Evolutionary conservation across 2,797 vertebrate species (phyloP), one percentile per base, ranked within the genome.

Genomic region (Selene dorsalis): DNA sequence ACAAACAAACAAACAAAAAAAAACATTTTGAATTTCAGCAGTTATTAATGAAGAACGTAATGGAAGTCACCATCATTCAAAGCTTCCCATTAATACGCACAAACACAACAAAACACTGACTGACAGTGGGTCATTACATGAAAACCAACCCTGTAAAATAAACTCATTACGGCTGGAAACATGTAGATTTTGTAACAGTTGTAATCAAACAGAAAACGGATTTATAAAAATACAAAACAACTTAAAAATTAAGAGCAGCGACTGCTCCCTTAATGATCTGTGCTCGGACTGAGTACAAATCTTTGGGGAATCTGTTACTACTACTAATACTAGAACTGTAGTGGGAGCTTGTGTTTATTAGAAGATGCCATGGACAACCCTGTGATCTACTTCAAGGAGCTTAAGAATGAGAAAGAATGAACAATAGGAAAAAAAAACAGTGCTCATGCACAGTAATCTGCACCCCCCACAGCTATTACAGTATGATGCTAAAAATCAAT

Each of bases 201-300:
- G n/a, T 12, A 39, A 65, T 43, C 4, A 17, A 18, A 63, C 32
- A 35, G 32, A 35, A 71, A 58, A 48, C 64, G 69, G 53, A 75
- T 79, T 41, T 55, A 80, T 14, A 4, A 71, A 80, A 14, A 66
- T 80, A 73, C 75, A 75, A 71, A n/a, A n/a, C 9, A 73, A 30
- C 5, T 30, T 30, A 22, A 9, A 17, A 32, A 81, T 84, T 69
- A 86, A 80, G 84, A 80, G 82, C 69, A 70, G 68, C 59, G 75
- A 87, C 76, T 86, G 80, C 85, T 87, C 79, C 69, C 57, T n/a
- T 6, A 32, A 60, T 43, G 67, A 86, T 86, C 84, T 79, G 78
- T 79, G 89, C 88, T 88, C 76, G 45, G 73, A 81, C 30, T 53
- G 69, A 64, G 56, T 77, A 43, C 16, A 68, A 43, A 39, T 52